Evolutionary conservation across 2,113 vertebrate species (phyloP).

Genomic region (Phoenicopterus ruber): DNA sequence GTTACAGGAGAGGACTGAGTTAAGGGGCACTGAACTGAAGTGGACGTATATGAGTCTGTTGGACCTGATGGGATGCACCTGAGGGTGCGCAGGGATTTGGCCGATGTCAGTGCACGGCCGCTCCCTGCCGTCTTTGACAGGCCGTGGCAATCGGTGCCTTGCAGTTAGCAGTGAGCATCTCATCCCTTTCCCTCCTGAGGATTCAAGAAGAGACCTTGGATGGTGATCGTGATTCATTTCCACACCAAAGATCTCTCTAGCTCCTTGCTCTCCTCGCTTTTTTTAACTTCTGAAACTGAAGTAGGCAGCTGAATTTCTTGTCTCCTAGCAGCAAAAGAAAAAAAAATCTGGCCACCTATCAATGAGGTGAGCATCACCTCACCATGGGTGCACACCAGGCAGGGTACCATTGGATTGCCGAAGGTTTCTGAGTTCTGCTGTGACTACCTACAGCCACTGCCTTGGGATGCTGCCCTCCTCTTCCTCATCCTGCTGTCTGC

Average conservation of each 20-base stretch:
- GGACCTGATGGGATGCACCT: background rate
- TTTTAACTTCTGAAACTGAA: background rate
- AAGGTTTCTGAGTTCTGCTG: background rate
- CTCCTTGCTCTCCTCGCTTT: background rate
- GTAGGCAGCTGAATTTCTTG: background rate
- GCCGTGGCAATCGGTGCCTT: background rate
- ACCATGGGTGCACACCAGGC: background rate
- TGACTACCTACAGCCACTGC: background rate
- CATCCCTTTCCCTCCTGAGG: background rate
- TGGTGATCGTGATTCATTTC: background rate
- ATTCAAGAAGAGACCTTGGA: background rate
- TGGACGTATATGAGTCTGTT: rapidly evolving
- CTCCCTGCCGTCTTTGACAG: background rate
- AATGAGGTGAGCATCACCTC: background rate
- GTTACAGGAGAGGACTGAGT: background rate
- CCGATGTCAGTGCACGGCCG: background rate
- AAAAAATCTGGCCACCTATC: background rate
- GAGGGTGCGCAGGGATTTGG: background rate
- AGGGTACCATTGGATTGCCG: background rate
- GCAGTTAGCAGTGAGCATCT: background rate
- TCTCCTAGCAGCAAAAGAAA: background rate
- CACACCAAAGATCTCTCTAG: background rate
- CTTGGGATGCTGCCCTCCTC: background rate
- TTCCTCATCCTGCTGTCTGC: background rate
- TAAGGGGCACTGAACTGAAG: background rate